These are phyloP conservation scores for Tryphoninae sp. DNA, from an alignment of 2,888 invertebrate species.

Conservation along the genomic window DNA sequence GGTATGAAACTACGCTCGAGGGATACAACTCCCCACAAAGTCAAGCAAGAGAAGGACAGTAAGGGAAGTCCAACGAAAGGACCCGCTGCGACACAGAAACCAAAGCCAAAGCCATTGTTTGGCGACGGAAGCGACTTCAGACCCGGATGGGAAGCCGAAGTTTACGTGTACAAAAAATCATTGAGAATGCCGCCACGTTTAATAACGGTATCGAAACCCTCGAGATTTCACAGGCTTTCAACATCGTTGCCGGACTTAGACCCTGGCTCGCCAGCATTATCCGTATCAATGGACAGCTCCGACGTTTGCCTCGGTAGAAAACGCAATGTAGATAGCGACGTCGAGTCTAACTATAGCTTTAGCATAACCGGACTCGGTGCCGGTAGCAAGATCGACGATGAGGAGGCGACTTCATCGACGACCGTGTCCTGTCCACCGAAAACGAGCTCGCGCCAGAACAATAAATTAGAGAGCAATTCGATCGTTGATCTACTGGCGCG, in stretches of 20 bases:
- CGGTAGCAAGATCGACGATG: constrained; percentile 85
- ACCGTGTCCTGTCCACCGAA: constrained; percentile 85
- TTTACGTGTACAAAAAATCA: constrained; percentile 91
- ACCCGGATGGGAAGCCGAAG: constrained; percentile 92
- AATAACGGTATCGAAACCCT: constrained; percentile 90
- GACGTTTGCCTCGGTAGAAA: constrained; percentile 76
- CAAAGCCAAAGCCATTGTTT: constrained; percentile 84
- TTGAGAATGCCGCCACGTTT: constrained; percentile 91
- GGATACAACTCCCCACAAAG: constrained; percentile 76
- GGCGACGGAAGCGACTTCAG: constrained; percentile 88
- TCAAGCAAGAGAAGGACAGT: constrained; percentile 72
- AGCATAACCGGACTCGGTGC: constrained; percentile 81
- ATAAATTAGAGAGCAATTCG: constrained; percentile 82
- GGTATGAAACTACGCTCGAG: constrained; percentile 77
- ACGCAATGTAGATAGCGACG: constrained; percentile 84
- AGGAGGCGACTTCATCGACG: constrained; percentile 86
- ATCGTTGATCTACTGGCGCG: constrained; percentile 87
- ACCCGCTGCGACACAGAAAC: constrained; percentile 66
- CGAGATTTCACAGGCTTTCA: constrained; percentile 86
- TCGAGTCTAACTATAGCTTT: constrained; percentile 87
- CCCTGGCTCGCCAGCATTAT: constrained; percentile 87
- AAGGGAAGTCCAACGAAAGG: constrained; percentile 75
- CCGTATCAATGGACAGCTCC: constrained; percentile 84
- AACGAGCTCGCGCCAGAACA: constrained; percentile 73
- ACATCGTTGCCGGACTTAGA: constrained; percentile 91